phyloP scores from a whole-genome alignment of 2,888 invertebrate species.

The Tetrapedia diversipes region DNA sequence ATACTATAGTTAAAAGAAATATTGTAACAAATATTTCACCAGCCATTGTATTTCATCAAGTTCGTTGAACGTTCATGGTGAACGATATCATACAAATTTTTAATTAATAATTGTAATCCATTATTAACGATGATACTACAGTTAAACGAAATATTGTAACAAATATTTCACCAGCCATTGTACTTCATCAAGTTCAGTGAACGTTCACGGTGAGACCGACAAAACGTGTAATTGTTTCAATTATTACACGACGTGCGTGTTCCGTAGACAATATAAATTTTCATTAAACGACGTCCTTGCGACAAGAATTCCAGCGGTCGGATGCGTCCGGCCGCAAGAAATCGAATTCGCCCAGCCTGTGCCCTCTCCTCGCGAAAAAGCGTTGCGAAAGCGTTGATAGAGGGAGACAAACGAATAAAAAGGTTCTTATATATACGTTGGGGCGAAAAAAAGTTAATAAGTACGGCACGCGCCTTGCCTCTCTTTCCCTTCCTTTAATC shows the following conservation, averaged over 20 bases:
- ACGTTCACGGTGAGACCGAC: neutral
- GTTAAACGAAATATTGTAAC: too few species aligned
- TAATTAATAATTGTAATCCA: too few species aligned
- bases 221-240: constrained; percentile 16
- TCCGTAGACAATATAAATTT: constrained; percentile 27
- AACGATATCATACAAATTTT: too few species aligned
- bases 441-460: constrained; percentile 73
- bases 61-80: too few species aligned
- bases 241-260: neutral
- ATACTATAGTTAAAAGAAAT: too few species aligned
- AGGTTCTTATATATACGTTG: constrained; percentile 50
- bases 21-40: too few species aligned
- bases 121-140: too few species aligned
- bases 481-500: constrained; percentile 50
- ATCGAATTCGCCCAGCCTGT: constrained; percentile 27
- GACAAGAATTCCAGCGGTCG: constrained; percentile 19
- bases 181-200: constrained; percentile 7
- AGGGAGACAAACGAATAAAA: constrained; percentile 44
- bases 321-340: constrained; percentile 14
- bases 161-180: too few species aligned
- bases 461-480: constrained; percentile 75
- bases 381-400: constrained; percentile 58
- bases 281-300: constrained; percentile 29
- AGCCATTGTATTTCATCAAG: too few species aligned
- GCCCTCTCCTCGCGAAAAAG: constrained; percentile 32